Base-by-base conservation (phyloP, 1,140 invertebrate species). In the Caenorhabditis briggsae region DNA sequence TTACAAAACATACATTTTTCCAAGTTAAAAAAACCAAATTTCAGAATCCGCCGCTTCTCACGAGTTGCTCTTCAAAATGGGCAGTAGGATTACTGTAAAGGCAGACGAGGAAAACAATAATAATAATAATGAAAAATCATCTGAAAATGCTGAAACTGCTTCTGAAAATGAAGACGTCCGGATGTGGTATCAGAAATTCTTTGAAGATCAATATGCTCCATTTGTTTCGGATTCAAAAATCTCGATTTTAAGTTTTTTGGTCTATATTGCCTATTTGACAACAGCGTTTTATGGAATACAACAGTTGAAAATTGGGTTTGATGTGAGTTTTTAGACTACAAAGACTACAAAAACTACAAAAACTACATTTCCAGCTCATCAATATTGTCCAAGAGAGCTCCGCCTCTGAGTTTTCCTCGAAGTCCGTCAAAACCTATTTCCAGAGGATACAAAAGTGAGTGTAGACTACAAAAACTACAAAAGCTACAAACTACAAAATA, bases 131-230 rank as follows among this genome's bases (percentile, higher is more conserved):
- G 83, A 48, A 50, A 46, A 70, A 70, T 70, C 41, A 2, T 11
- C 16, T 7, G 46, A 43, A 43, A 65, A 53, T 2, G 7, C 41
- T n/a, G 48, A 58, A 55, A 25, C 33, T 33, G 33, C 1, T 33
- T 33, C 33, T 33, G 56, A 23, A 64, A 46, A 65, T 64, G 20
- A 82, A 55, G 88, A 89, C 48, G 55, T 18, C 20, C 84, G 89
- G 20, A 74, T 90, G 55, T 90, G 90, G 90, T 90, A 91, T 86
- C 90, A 90, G 61, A 46, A 82, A 23, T 90, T 90, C 41, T 90
- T 90, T 64, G 90, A 90, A 46, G 90, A 90, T 55, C 55, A 46
- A 55, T 90, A 88, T 65, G 89, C 74, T 11, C 88, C 86, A 14
- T 90, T 90, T 58, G 86, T 90, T 55, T 85, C 84, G 12, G 58